A percentile compares a stretch with the other conserved stretches of the same genome.
phyloP scores from a whole-genome alignment of 1,140 invertebrate genomes.

The Pentalonia nigronervosa region DNA sequence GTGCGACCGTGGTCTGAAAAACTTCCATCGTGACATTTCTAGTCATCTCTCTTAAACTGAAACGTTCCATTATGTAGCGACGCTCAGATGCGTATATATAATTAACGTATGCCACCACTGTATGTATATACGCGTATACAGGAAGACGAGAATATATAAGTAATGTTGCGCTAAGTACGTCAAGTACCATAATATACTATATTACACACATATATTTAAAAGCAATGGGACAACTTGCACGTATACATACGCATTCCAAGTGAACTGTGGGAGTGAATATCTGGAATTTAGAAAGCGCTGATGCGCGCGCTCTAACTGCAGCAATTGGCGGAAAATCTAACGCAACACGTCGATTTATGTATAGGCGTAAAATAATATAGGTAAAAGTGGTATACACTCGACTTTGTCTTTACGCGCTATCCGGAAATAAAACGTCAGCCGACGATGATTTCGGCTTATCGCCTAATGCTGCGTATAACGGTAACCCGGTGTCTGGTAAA shows the following conservation, averaged over 20 bases:
- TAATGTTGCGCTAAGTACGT: background rate
- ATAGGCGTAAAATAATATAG: background rate
- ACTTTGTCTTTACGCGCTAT: background rate
- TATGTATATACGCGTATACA: background rate
- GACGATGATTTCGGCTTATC: background rate
- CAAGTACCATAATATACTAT: constrained; percentile 7
- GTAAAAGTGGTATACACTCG: background rate
- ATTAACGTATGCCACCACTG: background rate
- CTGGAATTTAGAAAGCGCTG: constrained; percentile 20
- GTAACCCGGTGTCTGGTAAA: background rate
- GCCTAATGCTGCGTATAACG: background rate
- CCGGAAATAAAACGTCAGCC: background rate
- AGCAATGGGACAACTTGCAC: background rate
- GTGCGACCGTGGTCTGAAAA: background rate
- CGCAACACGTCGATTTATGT: background rate
- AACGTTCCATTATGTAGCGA: constrained; percentile 2
- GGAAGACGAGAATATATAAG: background rate
- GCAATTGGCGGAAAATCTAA: constrained; percentile 16
- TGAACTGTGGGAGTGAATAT: constrained; percentile 21
- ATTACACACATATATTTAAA: background rate
- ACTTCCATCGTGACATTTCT: background rate
- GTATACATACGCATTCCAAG: background rate
- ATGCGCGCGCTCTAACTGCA: background rate
- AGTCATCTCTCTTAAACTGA: background rate
- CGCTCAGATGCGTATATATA: background rate